These are phyloP conservation scores for Conus canariensis DNA, from an alignment of 2,888 invertebrate genomes.

Conservation along the genomic window DNA sequence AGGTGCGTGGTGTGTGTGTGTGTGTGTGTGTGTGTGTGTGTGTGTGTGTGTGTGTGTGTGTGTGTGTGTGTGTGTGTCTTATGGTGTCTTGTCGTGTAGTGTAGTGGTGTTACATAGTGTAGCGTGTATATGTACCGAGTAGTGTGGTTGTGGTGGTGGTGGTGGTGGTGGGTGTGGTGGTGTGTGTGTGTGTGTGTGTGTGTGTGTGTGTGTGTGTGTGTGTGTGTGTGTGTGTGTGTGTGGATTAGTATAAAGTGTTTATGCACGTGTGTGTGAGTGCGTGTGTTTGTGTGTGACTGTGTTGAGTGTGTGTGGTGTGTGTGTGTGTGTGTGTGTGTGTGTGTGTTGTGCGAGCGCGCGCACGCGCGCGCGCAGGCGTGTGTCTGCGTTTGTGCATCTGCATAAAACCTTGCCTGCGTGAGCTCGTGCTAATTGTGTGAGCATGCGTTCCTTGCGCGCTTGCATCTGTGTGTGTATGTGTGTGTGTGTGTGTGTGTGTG, in stretches of 20 bases:
- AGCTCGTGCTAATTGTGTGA: neutral
- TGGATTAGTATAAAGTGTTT: too few relatives aligned
- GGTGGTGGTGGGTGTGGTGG: too few relatives aligned
- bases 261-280: too few relatives aligned
- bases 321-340: slow-evolving; percentile 10
- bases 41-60: neutral
- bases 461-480: neutral
- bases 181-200: neutral
- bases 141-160: too few relatives aligned
- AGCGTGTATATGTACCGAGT: too few relatives aligned
- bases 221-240: too few relatives aligned
- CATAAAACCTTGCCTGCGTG: neutral
- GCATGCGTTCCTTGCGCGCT: neutral
- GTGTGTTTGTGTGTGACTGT: neutral
- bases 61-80: neutral
- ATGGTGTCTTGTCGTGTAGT: too few relatives aligned
- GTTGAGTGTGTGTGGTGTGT: slow-evolving; percentile 14
- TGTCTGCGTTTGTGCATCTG: neutral
- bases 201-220: too few relatives aligned
- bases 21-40: slow-evolving; percentile 20
- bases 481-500: neutral
- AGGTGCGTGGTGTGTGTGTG: slow-evolving; percentile 13
- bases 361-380: neutral
- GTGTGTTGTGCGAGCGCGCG: neutral
- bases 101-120: too few relatives aligned